These are phyloP conservation scores for Pedetes capensis DNA, from an alignment of 2,113 vertebrate genomes.

Conservation along the genomic window DNA sequence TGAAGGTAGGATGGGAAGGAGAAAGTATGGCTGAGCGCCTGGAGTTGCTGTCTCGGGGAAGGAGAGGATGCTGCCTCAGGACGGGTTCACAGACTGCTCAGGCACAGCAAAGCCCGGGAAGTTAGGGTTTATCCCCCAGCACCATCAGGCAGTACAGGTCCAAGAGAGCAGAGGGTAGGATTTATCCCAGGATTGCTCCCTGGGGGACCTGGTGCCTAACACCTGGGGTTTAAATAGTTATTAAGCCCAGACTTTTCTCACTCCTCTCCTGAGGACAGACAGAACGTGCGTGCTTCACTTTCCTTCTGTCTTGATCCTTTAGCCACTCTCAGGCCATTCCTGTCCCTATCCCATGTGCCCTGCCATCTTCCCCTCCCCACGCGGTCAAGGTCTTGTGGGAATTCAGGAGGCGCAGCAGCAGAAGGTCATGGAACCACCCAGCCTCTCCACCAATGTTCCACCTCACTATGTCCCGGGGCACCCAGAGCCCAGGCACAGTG, in stretches of 20 bases:
- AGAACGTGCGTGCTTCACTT: background rate
- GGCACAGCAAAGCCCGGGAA: background rate
- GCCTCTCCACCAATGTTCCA: background rate
- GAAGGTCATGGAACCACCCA: background rate
- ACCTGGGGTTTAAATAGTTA: background rate
- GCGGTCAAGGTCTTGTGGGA: background rate
- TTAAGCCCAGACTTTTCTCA: background rate
- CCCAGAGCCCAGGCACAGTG: background rate
- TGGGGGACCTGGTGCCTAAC: background rate
- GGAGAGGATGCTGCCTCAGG: background rate
- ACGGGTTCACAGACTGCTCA: background rate
- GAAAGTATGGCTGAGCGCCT: background rate
- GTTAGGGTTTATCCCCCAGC: background rate
- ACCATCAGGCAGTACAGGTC: background rate
- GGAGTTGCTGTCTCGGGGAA: fast-evolving
- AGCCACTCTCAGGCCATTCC: background rate
- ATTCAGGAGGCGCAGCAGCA: background rate
- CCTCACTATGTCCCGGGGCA: too few relatives aligned
- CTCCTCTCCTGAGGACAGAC: background rate
- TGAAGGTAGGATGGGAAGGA: background rate
- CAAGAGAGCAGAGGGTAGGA: background rate
- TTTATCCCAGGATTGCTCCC: background rate
- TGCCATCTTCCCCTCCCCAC: background rate
- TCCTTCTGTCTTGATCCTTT: too few relatives aligned
- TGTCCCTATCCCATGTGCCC: background rate